These are phyloP conservation scores for Atractosteus spatula DNA, from an alignment of 2,113 vertebrate genomes.

Conservation along the genomic window DNA sequence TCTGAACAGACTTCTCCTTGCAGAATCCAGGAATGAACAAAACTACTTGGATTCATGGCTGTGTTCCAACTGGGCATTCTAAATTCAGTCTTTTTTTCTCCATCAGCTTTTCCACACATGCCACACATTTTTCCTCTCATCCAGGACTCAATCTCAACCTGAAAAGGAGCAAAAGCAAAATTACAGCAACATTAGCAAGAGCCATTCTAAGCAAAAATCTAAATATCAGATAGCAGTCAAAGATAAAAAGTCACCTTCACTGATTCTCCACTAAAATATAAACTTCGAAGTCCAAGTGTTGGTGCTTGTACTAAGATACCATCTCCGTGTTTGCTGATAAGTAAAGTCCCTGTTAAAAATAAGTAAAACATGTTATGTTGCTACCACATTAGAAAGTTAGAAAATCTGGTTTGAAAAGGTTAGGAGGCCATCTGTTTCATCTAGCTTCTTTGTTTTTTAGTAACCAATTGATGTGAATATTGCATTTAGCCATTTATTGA, in stretches of 20 bases:
- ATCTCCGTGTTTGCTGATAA: constrained; percentile 12
- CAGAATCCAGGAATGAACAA: constrained; percentile 17
- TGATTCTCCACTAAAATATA: constrained; percentile 13
- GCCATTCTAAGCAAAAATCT: neutral
- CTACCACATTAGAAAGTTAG: too few species aligned
- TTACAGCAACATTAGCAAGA: too few species aligned
- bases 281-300: constrained; percentile 12
- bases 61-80: constrained; percentile 3
- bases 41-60: neutral
- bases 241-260: constrained; percentile 9
- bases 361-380: neutral
- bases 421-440: too few species aligned
- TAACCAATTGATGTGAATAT: too few species aligned
- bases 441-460: too few species aligned
- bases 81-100: constrained; percentile 12
- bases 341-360: constrained; percentile 18
- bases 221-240: neutral
- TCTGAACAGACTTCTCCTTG: constrained; percentile 7
- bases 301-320: constrained; percentile 12
- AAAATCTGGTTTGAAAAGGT: too few species aligned
- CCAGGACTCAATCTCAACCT: constrained; percentile 23
- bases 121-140: constrained; percentile 19
- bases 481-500: too few species aligned
- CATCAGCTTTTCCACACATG: constrained; percentile 12
- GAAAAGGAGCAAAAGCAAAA: neutral